phyloP scores from a whole-genome alignment of 1,140 invertebrate genomes.

The Leptoteleia sp. region DNA sequence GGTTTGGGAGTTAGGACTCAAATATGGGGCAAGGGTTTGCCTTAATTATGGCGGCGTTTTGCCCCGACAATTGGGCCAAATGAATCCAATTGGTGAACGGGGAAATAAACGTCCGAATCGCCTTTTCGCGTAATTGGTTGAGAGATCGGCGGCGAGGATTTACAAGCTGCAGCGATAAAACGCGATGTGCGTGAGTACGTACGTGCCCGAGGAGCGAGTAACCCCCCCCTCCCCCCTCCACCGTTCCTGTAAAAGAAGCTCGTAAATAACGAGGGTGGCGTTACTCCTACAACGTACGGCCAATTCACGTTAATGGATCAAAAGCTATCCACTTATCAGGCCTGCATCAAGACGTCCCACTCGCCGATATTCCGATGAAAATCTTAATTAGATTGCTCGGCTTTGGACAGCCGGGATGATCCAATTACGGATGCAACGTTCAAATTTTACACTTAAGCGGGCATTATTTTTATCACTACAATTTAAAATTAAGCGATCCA shows the following conservation, averaged over 20 bases:
- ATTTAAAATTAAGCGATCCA: too few species aligned
- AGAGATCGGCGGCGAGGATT: slow-evolving; percentile 53
- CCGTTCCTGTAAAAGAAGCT: slow-evolving; percentile 48
- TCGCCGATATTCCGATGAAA: slow-evolving; percentile 36
- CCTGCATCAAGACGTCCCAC: slow-evolving; percentile 46
- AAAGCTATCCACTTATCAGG: slow-evolving; percentile 56
- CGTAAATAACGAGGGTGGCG: slow-evolving; percentile 64
- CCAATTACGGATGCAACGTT: neutral
- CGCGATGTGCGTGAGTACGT: slow-evolving; percentile 61
- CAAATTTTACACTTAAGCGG: neutral
- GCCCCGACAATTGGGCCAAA: slow-evolving; percentile 10
- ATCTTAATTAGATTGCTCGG: slow-evolving; percentile 51
- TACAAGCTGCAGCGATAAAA: slow-evolving; percentile 61
- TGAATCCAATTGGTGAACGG: slow-evolving; percentile 21
- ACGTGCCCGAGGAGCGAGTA: slow-evolving; percentile 56
- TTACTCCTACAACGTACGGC: slow-evolving; percentile 48
- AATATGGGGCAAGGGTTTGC: neutral
- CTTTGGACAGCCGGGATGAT: slow-evolving; percentile 1
- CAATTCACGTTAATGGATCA: slow-evolving; percentile 65
- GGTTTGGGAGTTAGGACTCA: slow-evolving; percentile 7
- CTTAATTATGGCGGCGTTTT: slow-evolving; percentile 31
- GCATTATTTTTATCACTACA: too few species aligned
- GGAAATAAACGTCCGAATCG: slow-evolving; percentile 43
- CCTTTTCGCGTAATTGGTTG: slow-evolving; percentile 58
- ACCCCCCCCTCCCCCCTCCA: too few species aligned